phyloP scores from a whole-genome alignment of 2,113 vertebrate species.

The Bucco capensis region DNA sequence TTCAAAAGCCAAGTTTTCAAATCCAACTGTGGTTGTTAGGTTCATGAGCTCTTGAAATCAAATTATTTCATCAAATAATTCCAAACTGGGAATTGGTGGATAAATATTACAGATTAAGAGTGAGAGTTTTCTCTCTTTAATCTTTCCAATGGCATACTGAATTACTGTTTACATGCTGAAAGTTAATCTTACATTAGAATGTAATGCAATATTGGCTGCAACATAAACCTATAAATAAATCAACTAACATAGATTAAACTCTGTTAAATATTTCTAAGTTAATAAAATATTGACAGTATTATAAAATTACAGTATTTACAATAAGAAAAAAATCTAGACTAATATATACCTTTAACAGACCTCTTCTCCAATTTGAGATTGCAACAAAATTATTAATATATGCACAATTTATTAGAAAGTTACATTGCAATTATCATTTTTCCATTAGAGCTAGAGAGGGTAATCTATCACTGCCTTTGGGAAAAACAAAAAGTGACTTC shows the following conservation, averaged over 20 bases:
- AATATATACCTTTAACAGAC: slow-evolving; percentile 80
- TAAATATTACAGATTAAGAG: slow-evolving; percentile 67
- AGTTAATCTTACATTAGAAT: slow-evolving; percentile 81
- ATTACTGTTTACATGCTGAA: slow-evolving; percentile 70
- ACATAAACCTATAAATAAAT: slow-evolving; percentile 78
- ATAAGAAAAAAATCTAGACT: slow-evolving; percentile 79
- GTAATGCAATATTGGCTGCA: slow-evolving; percentile 76
- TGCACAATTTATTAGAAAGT: slow-evolving; percentile 76
- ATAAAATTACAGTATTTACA: slow-evolving; percentile 85
- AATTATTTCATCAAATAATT: neutral
- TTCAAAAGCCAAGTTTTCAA: neutral
- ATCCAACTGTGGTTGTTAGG: neutral
- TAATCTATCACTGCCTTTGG: slow-evolving; percentile 68
- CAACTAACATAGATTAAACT: slow-evolving; percentile 77
- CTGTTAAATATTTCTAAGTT: slow-evolving; percentile 81
- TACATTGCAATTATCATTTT: slow-evolving; percentile 72
- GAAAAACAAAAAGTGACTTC: slow-evolving; percentile 61
- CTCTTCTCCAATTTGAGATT: slow-evolving; percentile 75
- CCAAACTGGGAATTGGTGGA: slow-evolving; percentile 43
- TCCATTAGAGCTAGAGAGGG: slow-evolving; percentile 62
- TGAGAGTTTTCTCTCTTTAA: slow-evolving; percentile 68
- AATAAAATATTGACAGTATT: slow-evolving; percentile 82
- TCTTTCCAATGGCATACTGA: slow-evolving; percentile 63
- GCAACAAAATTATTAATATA: slow-evolving; percentile 64
- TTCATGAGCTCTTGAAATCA: neutral